These are phyloP conservation scores for Merluccius polli DNA, from an alignment of 2,797 vertebrate genomes.

Conservation along the genomic window DNA sequence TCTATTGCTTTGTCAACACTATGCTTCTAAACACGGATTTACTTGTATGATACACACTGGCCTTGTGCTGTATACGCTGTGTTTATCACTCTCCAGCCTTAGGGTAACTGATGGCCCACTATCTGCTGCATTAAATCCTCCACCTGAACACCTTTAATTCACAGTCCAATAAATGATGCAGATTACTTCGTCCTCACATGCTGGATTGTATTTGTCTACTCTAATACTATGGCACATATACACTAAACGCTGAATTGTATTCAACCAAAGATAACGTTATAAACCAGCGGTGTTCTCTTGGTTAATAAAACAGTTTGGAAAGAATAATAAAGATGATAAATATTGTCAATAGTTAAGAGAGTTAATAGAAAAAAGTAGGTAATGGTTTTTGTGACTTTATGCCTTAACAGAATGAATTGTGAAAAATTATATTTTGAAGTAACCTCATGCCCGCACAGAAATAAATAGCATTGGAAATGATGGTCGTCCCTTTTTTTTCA, in stretches of 20 bases:
- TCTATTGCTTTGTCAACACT: too few relatives aligned
- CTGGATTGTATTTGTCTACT: not conserved
- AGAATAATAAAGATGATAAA: too few relatives aligned
- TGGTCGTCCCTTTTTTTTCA: too few relatives aligned
- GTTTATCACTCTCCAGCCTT: not conserved
- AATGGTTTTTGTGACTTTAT: too few relatives aligned
- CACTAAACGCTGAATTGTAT: not conserved
- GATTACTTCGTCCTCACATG: not conserved
- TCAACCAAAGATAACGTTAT: not conserved
- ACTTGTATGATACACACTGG: too few relatives aligned
- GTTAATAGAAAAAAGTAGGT: too few relatives aligned
- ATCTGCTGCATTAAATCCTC: not conserved
- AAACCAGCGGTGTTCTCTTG: not conserved
- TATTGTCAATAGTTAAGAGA: too few relatives aligned
- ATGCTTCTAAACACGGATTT: too few relatives aligned
- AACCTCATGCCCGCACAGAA: not conserved
- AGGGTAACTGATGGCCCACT: not conserved
- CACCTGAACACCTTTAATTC: not conserved
- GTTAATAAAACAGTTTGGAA: not conserved
- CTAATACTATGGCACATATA: not conserved
- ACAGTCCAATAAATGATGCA: not conserved
- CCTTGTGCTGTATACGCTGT: not conserved
- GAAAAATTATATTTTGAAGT: not conserved
- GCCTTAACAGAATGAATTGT: not conserved
- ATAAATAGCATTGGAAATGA: not conserved